Evolutionary conservation across 1,140 invertebrate genomes (phyloP).

Genomic region (Frieseomelitta varia): DNA sequence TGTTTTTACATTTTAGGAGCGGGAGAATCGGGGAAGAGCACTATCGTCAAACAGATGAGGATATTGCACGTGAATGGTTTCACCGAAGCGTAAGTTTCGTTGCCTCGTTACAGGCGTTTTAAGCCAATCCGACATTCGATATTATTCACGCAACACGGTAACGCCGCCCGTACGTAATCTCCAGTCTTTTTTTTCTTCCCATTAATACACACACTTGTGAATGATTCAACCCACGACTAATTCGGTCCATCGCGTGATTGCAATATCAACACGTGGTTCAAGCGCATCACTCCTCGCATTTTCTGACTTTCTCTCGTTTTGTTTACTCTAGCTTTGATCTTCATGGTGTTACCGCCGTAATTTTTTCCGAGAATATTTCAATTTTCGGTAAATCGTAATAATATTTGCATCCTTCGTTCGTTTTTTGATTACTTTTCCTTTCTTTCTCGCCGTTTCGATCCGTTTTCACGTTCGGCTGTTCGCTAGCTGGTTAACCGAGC

Average conservation of each 20-base stretch:
- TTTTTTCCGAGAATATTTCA: background rate
- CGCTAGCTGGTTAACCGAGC: background rate
- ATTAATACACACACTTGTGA: slow-evolving; percentile 12
- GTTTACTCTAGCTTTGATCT: background rate
- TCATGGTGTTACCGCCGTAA: background rate
- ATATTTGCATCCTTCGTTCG: background rate
- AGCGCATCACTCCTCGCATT: background rate
- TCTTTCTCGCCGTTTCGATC: background rate
- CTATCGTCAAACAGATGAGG: slow-evolving; percentile 99
- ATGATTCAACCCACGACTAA: slow-evolving; percentile 45
- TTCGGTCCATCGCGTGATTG: slow-evolving; percentile 18
- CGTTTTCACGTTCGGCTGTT: background rate
- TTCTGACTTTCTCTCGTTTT: background rate
- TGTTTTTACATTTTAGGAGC: slow-evolving; percentile 85
- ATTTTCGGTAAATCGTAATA: background rate
- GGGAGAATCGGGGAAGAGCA: slow-evolving; percentile 99
- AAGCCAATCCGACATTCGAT: background rate
- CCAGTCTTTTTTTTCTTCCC: background rate
- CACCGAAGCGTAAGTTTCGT: slow-evolving; percentile 90
- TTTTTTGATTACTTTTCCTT: background rate
- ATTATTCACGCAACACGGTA: background rate
- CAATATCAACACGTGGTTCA: slow-evolving; percentile 41
- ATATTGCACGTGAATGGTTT: slow-evolving; percentile 99
- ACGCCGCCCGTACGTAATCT: background rate
- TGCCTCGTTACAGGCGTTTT: background rate